phyloP scores from a whole-genome alignment of 2,888 invertebrate genomes.

The Drosophila dives region DNA sequence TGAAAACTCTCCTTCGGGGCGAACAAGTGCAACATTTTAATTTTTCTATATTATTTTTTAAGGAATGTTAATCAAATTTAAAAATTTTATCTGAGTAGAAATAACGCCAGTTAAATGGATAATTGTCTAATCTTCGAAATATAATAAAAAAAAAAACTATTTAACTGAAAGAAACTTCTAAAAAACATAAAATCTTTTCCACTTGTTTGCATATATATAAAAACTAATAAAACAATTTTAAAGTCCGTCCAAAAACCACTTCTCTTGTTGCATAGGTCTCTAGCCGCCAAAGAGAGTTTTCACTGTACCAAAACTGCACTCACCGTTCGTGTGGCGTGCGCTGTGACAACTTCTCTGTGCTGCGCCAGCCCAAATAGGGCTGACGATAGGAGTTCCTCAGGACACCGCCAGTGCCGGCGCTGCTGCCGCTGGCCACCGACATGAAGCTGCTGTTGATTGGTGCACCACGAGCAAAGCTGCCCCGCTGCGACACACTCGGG shows the following conservation, averaged over 20 bases:
- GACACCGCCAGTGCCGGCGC: constrained; percentile 84
- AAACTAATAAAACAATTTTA: not conserved
- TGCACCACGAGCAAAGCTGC: constrained; percentile 88
- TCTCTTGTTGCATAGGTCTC: not conserved
- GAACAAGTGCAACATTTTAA: not conserved
- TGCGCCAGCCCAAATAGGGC: constrained; percentile 96
- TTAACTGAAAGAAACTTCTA: too few relatives aligned
- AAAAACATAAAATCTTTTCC: too few relatives aligned
- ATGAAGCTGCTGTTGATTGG: constrained; percentile 85
- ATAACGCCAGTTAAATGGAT: not conserved
- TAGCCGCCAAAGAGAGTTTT: not conserved
- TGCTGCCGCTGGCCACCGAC: constrained; percentile 88
- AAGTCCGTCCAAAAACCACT: not conserved
- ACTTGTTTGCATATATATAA: too few relatives aligned
- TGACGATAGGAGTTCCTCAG: constrained; percentile 89
- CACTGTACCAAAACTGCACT: constrained; percentile 22
- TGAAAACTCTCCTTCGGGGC: not conserved
- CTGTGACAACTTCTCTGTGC: constrained; percentile 92
- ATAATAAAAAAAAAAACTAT: too few relatives aligned
- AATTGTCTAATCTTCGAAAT: too few relatives aligned
- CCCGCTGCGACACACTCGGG: constrained; percentile 90
- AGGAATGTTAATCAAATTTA: not conserved
- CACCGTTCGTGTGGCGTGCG: constrained; percentile 94
- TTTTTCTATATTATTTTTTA: not conserved
- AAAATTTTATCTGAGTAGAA: not conserved